Evolutionary conservation across 2,113 vertebrate genomes (phyloP).

Genomic region (Brienomyrus brachyistius): DNA sequence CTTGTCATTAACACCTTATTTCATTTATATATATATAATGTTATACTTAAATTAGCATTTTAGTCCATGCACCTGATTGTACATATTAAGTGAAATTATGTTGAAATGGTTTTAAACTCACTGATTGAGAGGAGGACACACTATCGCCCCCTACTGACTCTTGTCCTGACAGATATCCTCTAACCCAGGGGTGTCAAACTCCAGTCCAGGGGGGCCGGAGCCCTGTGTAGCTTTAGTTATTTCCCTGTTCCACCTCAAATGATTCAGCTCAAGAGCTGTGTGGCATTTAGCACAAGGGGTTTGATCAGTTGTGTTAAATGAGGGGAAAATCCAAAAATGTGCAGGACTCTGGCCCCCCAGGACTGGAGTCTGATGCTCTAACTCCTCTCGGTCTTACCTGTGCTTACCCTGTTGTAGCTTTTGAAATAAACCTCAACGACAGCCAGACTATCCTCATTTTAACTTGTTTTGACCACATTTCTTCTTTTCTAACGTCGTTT

Average conservation of each 20-base stretch:
- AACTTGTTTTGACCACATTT: not conserved
- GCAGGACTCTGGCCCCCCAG: too few relatives aligned
- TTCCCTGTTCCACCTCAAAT: too few relatives aligned
- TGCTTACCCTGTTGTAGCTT: not conserved
- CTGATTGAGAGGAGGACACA: not conserved
- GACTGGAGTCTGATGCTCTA: too few relatives aligned
- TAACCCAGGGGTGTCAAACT: not conserved
- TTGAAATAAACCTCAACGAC: not conserved
- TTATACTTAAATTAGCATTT: not conserved
- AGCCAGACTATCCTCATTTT: not conserved
- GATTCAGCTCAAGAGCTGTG: too few relatives aligned
- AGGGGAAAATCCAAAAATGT: too few relatives aligned
- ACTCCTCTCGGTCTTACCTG: too few relatives aligned
- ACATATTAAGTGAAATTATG: not conserved
- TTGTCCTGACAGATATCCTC: not conserved
- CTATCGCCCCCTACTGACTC: not conserved
- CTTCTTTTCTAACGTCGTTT: not conserved
- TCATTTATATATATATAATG: not conserved
- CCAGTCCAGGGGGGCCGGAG: too few relatives aligned
- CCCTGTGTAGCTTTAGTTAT: too few relatives aligned
- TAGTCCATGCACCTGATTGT: not conserved
- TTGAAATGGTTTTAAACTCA: not conserved
- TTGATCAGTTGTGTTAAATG: too few relatives aligned
- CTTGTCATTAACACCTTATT: not conserved
- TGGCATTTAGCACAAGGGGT: too few relatives aligned